These are phyloP conservation scores for Alca torda DNA, from an alignment of 2,797 vertebrate species.

Conservation along the genomic window DNA sequence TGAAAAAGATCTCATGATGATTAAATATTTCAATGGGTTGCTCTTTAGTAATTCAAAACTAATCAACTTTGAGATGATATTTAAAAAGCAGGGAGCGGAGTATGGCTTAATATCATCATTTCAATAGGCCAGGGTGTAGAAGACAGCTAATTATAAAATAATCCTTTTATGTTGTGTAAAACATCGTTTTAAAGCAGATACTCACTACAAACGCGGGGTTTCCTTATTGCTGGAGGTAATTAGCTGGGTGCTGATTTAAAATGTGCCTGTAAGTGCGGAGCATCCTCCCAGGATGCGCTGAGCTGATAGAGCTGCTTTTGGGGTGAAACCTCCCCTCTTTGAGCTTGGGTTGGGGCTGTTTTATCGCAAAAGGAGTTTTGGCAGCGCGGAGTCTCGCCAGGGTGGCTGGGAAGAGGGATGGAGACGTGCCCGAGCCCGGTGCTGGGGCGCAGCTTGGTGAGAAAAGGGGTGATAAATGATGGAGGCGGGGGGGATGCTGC, in stretches of 20 bases:
- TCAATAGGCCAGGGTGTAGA: conserved; percentile 33
- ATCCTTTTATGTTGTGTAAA: conserved; percentile 53
- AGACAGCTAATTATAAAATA: conserved; percentile 45
- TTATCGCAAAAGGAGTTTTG: neutral
- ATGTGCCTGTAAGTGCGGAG: neutral
- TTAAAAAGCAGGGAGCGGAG: conserved; percentile 9
- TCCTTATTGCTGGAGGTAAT: conserved; percentile 60
- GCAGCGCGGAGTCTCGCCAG: fast-evolving
- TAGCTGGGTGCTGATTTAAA: conserved; percentile 14
- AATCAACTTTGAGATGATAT: conserved; percentile 41
- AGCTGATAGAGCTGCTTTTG: neutral
- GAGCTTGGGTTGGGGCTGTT: fast-evolving
- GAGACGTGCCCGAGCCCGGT: neutral
- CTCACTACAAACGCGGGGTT: conserved; percentile 7
- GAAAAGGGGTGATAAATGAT: neutral
- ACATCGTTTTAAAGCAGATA: conserved; percentile 45
- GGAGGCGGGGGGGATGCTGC: fast-evolving
- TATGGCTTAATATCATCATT: neutral
- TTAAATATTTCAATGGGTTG: conserved; percentile 47
- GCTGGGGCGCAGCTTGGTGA: neutral
- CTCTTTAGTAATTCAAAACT: conserved; percentile 59
- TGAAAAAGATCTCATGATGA: conserved; percentile 39
- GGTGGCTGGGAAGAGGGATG: neutral
- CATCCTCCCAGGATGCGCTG: neutral
- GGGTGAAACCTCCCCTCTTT: neutral